Base-by-base conservation (phyloP, 1,140 invertebrate species). In the Phortica variegata region DNA sequence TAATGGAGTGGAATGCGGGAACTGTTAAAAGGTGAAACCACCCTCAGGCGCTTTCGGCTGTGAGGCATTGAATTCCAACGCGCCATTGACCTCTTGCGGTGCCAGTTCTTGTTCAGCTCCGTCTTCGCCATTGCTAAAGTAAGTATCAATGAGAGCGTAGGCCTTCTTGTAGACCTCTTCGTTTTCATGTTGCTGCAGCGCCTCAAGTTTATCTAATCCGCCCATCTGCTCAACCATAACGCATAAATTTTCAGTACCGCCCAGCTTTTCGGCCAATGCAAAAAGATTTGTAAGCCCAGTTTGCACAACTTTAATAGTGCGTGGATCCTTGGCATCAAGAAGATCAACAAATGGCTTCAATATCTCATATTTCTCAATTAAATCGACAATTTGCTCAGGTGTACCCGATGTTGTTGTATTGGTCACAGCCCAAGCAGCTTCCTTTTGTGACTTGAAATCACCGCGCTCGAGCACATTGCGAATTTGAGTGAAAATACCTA, bases 371-470 rank as follows among this genome's bases (percentile, higher is more conserved):
- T 87, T 84, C 49, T 86, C 80, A 34, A 98, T 86, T 31, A 98
- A 80, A 55, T 86, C 85, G 3, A 87, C 83, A 8, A 91, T 82
- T 79, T 99, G 96, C 20, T 89, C 83, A 40, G 86, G 85, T 20
- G 87, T 90, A 0, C 96, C 97, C 61, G 93, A 95, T 46, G 98
- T 92, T 15, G 95, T 98, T 39, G 97, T 85, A 78, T 99, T 99
- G 42, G 93, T 97, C 29, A 99, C 90, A 1, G 94, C 95, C 96
- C 96, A 99, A 0, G 95, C 95, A 12, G 96, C 95, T 82, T 98
- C 96, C 66, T 98, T 98, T 74, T 98, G 95, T 8, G 93, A 97
- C 79, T 97, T 95, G 73, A 95, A 95, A 72, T 97, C 93, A 34
- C 91, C 90, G 81, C 90, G 60, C 18, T 73, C 66, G 85, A 95